Conservation (phyloP, 2,888 invertebrate species). For the Julus scandinavius region DNA sequence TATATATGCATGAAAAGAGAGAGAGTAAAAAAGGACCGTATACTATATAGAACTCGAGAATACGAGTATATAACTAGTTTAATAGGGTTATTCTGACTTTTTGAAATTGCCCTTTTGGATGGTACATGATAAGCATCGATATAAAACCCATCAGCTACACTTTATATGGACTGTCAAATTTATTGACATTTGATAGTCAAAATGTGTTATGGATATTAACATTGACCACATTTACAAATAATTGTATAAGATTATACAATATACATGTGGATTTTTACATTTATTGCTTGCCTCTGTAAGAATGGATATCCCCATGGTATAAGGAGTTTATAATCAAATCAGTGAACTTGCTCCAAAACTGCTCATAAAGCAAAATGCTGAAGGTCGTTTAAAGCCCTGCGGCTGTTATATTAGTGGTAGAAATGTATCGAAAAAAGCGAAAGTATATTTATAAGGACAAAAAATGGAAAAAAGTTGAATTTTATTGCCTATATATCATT, state of each 20-base stretch:
- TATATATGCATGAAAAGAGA: background rate
- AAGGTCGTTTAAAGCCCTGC: constrained; percentile 1
- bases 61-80: background rate
- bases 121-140: too few species aligned
- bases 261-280: too few species aligned
- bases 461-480: background rate
- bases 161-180: too few species aligned
- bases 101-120: too few species aligned
- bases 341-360: background rate
- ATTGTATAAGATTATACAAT: too few species aligned
- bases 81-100: too few species aligned
- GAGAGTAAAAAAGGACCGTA: background rate
- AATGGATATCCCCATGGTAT: too few species aligned
- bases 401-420: background rate
- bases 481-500: constrained; percentile 30
- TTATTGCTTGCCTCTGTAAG: background rate
- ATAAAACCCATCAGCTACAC: too few species aligned
- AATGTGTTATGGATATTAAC: too few species aligned
- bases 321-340: background rate
- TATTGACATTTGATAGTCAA: too few species aligned
- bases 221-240: too few species aligned
- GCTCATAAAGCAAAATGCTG: background rate
- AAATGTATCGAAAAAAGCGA: background rate
- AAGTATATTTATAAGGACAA: background rate
- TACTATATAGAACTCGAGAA: too few species aligned